These are phyloP conservation scores for Eulemur albifrons DNA, from an alignment of 2,797 vertebrate genomes.

Conservation along the genomic window DNA sequence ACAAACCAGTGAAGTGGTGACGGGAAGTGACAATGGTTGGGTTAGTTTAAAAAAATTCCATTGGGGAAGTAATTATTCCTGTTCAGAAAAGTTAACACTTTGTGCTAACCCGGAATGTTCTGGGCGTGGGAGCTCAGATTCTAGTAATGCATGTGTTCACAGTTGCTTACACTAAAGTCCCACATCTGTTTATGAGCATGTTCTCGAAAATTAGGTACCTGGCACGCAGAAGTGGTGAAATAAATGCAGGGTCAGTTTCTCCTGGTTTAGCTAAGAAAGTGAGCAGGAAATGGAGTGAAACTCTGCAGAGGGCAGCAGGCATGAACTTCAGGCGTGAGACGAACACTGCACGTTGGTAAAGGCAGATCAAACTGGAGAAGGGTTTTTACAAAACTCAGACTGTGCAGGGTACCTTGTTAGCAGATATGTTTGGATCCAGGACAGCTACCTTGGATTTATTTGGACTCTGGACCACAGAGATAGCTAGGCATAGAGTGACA, in stretches of 20 bases:
- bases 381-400: not conserved
- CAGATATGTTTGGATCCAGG: not conserved
- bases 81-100: not conserved
- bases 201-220: not conserved
- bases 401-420: not conserved
- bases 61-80: not conserved
- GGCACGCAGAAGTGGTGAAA: not conserved
- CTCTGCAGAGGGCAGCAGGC: not conserved
- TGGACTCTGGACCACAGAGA: not conserved
- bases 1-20: not conserved
- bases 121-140: not conserved
- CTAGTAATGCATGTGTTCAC: not conserved
- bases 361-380: not conserved
- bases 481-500: not conserved
- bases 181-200: not conserved
- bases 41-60: not conserved
- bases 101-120: not conserved
- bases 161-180: not conserved
- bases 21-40: slow-evolving; percentile 1
- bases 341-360: not conserved
- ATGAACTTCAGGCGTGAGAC: not conserved
- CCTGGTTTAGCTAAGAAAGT: not conserved
- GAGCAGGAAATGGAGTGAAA: not conserved
- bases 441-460: not conserved
- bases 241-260: not conserved